Evolutionary conservation across 2,888 invertebrate genomes (phyloP).

Genomic region (Cryptus armator): DNA sequence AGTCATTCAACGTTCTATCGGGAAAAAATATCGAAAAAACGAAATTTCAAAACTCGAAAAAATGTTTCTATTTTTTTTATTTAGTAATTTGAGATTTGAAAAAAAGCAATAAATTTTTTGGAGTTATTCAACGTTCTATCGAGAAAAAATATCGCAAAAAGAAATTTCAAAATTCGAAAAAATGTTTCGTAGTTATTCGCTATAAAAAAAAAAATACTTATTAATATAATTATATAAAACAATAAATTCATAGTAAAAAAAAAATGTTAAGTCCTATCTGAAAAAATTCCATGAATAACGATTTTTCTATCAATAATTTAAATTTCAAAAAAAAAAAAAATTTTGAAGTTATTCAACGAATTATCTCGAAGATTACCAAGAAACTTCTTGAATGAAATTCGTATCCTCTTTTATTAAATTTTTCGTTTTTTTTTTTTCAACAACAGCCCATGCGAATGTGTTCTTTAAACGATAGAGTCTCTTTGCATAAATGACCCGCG

Average conservation of each 20-base stretch:
- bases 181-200: too few relatives aligned
- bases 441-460: constrained; percentile 53
- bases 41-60: too few relatives aligned
- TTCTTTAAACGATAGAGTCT: constrained; percentile 68
- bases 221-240: too few relatives aligned
- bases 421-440: constrained; percentile 22
- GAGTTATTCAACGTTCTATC: background rate
- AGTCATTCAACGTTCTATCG: background rate
- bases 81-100: background rate
- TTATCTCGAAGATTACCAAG: too few relatives aligned
- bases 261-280: too few relatives aligned
- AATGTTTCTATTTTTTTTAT: background rate
- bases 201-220: too few relatives aligned
- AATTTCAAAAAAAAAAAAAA: too few relatives aligned
- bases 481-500: constrained; percentile 70
- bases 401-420: background rate
- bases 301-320: background rate
- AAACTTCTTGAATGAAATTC: too few relatives aligned
- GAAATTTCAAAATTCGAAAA: too few relatives aligned
- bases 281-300: background rate
- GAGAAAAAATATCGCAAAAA: background rate
- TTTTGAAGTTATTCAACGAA: too few relatives aligned
- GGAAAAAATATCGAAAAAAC: background rate
- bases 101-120: too few relatives aligned
- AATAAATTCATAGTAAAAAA: too few relatives aligned